Evolutionary conservation across 2,888 invertebrate genomes (phyloP), one percentile per base, ranked within the genome.

Genomic region (Noctua pronuba): DNA sequence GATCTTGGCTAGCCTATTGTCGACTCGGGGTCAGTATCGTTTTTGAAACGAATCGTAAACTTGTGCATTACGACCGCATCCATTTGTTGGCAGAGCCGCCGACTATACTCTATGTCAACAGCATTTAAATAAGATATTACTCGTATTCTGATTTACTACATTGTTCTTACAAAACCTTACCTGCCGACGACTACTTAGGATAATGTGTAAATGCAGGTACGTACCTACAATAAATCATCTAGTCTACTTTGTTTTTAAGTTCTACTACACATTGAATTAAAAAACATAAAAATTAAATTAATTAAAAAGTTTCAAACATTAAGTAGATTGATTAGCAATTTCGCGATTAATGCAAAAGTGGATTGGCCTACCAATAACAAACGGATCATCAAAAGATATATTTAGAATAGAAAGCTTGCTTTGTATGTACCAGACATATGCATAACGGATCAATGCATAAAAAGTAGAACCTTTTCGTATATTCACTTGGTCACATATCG

Each of bases 1-100:
- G 73, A 76, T 78, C 70, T 86, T 88, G 86, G 86, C 86, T 84
- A 28, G 49, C 46, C 68, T 64, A 52, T 64, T 65, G 73, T 66
- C 38, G 31, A 55, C 46, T 75, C 67, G 64, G 73, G 64, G 69
- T 70, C 76, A 66, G 41, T 28, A 67, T 60, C 55, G 73, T 72
- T 80, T 84, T 88, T 77, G 75, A 83, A 79, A 58, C 64, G 46
- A 74, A 77, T 85, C 88, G 83, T 86, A 85, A 86, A 87, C 75
- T 78, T 82, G 60, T 85, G 74, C 68, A 86, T 84, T 77, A 77
- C 69, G 31, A 68, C 5, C 60, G 72, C 80, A 77, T 83, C 58
- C 77, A 68, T 74, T 82, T 82, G 74, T 82, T 87, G 87, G 80
- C 88, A 82, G 52, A 66, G 49, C 31, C 49, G 35, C 35, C 35